phyloP scores from a whole-genome alignment of 2,797 vertebrate species.

The Bovichtus variegatus region DNA sequence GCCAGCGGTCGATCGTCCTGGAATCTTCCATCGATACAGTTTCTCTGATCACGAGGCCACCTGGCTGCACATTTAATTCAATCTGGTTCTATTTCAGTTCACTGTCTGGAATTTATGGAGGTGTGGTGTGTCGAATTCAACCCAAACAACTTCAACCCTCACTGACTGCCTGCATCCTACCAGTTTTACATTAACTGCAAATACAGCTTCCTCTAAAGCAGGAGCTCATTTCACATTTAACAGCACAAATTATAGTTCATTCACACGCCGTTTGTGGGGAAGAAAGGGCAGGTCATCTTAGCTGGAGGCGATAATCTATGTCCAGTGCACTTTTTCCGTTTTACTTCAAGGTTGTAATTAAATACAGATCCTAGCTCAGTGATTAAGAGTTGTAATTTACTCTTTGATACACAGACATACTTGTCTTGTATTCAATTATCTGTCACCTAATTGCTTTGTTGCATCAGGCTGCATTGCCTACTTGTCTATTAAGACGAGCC shows the following conservation, averaged over 20 bases:
- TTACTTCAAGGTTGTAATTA: not conserved
- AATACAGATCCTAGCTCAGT: not conserved
- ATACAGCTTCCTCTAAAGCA: not conserved
- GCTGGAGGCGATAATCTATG: not conserved
- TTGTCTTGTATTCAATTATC: conserved; percentile 1
- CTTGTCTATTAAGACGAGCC: not conserved
- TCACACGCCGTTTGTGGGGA: not conserved
- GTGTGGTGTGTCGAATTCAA: conserved; percentile 11
- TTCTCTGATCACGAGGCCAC: conserved; percentile 60
- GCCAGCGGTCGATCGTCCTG: conserved; percentile 50
- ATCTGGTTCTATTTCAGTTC: conserved; percentile 69
- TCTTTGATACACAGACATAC: not conserved
- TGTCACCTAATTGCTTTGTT: not conserved
- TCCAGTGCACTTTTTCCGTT: not conserved
- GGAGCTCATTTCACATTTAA: conserved; percentile 5
- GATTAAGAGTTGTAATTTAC: not conserved
- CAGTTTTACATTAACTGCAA: not conserved
- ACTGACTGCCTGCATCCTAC: not conserved
- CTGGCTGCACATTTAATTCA: conserved; percentile 60
- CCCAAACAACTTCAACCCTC: conserved; percentile 8
- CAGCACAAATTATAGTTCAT: not conserved
- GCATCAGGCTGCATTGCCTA: not conserved
- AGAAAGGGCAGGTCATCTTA: not conserved
- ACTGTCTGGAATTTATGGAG: conserved; percentile 47
- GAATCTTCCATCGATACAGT: conserved; percentile 55